A percentile compares a stretch with the other conserved stretches of the same genome.
Conservation (phyloP, 2,797 vertebrate genomes). For the Pipistrellus kuhlii region DNA sequence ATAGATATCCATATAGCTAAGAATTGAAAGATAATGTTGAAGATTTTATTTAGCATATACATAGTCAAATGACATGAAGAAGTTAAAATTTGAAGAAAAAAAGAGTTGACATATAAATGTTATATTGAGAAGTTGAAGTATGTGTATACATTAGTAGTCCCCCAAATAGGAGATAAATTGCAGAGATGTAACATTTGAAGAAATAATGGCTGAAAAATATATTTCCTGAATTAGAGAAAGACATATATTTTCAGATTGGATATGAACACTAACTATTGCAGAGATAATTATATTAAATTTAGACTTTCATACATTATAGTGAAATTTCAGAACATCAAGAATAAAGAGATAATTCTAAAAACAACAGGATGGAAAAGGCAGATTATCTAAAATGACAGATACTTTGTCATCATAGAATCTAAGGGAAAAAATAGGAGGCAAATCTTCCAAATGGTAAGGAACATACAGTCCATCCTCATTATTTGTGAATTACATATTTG, state of each 20-base stretch:
- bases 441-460: neutral
- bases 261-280: neutral
- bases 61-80: neutral
- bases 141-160: neutral
- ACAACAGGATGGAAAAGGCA: neutral
- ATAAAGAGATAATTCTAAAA: conserved; percentile 45
- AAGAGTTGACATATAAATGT: neutral
- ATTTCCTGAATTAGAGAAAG: neutral
- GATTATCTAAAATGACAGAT: neutral
- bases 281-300: conserved; percentile 7
- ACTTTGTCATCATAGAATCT: conserved; percentile 32
- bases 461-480: neutral
- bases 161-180: neutral
- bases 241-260: neutral
- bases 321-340: conserved; percentile 47
- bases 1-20: neutral
- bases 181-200: neutral
- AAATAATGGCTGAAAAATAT: neutral
- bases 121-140: neutral
- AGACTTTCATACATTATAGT: neutral
- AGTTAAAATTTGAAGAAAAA: neutral
- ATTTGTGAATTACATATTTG: neutral
- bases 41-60: neutral
- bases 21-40: neutral
- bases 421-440: neutral